phyloP scores from a whole-genome alignment of 2,113 vertebrate species.

The Lophura nycthemera region DNA sequence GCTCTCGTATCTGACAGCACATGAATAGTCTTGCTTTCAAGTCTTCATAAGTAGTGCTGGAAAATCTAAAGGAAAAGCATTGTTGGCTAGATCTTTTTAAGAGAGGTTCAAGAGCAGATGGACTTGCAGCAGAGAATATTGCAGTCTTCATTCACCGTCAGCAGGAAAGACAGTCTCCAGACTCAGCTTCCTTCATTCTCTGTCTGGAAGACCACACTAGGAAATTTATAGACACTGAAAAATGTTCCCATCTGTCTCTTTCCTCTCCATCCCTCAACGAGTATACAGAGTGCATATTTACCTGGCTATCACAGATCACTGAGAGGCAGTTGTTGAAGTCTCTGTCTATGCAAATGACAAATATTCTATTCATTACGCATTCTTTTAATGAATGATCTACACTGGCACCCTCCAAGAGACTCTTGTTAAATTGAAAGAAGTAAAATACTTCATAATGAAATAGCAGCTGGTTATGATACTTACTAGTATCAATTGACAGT shows the following conservation, averaged over 20 bases:
- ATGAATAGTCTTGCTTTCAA: neutral
- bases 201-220: neutral
- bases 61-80: neutral
- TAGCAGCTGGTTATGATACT: slow-evolving; percentile 31
- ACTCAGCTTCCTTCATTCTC: neutral
- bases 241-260: neutral
- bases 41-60: neutral
- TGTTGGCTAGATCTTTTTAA: neutral
- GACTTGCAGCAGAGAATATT: neutral
- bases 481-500: neutral
- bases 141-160: slow-evolving; percentile 3
- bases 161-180: neutral
- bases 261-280: neutral
- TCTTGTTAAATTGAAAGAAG: slow-evolving; percentile 13
- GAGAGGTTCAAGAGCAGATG: neutral
- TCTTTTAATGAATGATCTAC: neutral
- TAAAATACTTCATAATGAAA: neutral
- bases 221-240: neutral
- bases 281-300: neutral
- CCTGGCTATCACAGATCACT: neutral
- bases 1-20: neutral
- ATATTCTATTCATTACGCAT: neutral
- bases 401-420: neutral
- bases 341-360: neutral
- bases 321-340: neutral